Percentiles rank a stretch among this genome's conserved stretches.
These are phyloP conservation scores for Teinopalpus imperialis DNA, from an alignment of 2,888 invertebrate genomes.

Conservation along the genomic window DNA sequence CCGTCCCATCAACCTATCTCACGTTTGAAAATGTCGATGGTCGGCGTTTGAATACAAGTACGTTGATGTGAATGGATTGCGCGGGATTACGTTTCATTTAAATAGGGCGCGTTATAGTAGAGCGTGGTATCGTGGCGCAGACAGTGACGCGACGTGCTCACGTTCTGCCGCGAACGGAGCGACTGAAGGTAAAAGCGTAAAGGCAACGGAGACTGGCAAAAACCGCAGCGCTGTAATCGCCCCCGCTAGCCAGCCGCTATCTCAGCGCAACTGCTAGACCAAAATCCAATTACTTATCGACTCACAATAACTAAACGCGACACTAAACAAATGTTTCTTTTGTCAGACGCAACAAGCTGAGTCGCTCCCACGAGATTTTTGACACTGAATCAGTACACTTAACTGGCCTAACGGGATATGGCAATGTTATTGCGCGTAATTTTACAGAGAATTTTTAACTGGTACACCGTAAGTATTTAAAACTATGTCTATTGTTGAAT, in stretches of 20 bases:
- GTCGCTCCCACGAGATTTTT: slow-evolving; percentile 61
- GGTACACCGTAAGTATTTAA: too few species aligned
- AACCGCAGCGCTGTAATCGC: slow-evolving; percentile 10
- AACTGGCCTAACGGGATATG: slow-evolving; percentile 31
- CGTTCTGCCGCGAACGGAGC: slow-evolving; percentile 60
- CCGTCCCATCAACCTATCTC: slow-evolving; percentile 35
- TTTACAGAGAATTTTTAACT: not conserved
- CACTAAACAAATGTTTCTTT: slow-evolving; percentile 54
- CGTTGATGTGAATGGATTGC: slow-evolving; percentile 41
- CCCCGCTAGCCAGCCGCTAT: slow-evolving; percentile 26
- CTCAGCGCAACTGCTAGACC: slow-evolving; percentile 33
- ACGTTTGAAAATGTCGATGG: slow-evolving; percentile 38
- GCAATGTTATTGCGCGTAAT: slow-evolving; percentile 3
- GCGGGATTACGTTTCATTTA: slow-evolving; percentile 45
- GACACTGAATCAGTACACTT: slow-evolving; percentile 46
- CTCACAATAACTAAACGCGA: slow-evolving; percentile 53
- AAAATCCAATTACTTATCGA: slow-evolving; percentile 71
- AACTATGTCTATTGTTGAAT: slow-evolving; percentile 2
- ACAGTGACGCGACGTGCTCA: slow-evolving; percentile 56
- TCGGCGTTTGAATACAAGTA: slow-evolving; percentile 32
- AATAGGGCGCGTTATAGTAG: slow-evolving; percentile 69
- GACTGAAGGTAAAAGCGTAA: too few species aligned
- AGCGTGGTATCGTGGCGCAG: slow-evolving; percentile 32
- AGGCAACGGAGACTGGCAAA: slow-evolving; percentile 31
- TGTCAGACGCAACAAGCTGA: slow-evolving; percentile 45